Percentiles rank a stretch among this genome's conserved stretches.
These are phyloP conservation scores for Heliconius sara DNA, from an alignment of 2,888 invertebrate genomes.

Conservation along the genomic window DNA sequence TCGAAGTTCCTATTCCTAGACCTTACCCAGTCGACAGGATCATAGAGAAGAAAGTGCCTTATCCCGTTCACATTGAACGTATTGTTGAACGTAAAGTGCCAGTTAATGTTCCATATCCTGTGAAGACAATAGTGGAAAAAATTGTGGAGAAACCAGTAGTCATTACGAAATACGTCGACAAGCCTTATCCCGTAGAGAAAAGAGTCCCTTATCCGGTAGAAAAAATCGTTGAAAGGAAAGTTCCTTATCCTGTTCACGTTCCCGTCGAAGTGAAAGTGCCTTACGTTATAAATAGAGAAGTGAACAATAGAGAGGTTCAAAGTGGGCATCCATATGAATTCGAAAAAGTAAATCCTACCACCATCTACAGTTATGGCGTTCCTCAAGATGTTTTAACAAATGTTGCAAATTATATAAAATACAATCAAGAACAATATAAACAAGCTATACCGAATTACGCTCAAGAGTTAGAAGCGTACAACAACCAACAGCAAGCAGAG, in stretches of 20 bases:
- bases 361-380: constrained; percentile 50
- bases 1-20: constrained; percentile 69
- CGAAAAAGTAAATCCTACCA: constrained; percentile 51
- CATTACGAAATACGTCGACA: constrained; percentile 73
- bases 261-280: constrained; percentile 80
- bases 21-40: constrained; percentile 82
- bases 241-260: constrained; percentile 83
- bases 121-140: constrained; percentile 77
- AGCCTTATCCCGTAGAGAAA: constrained; percentile 79
- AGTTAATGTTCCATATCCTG: constrained; percentile 75
- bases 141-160: constrained; percentile 85
- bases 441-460: constrained; percentile 43
- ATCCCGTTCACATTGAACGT: constrained; percentile 74
- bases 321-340: constrained; percentile 65
- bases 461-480: constrained; percentile 46
- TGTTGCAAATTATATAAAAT: constrained; percentile 53
- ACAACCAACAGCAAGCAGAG: constrained; percentile 50
- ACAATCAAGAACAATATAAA: constrained; percentile 51
- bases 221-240: constrained; percentile 78
- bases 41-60: constrained; percentile 77
- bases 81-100: constrained; percentile 78
- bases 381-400: constrained; percentile 49
- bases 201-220: constrained; percentile 77
- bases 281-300: constrained; percentile 71
- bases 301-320: constrained; percentile 69